phyloP scores from a whole-genome alignment of 64 coral and sea anemone genomes.

The Stichodactyla mertensii region DNA sequence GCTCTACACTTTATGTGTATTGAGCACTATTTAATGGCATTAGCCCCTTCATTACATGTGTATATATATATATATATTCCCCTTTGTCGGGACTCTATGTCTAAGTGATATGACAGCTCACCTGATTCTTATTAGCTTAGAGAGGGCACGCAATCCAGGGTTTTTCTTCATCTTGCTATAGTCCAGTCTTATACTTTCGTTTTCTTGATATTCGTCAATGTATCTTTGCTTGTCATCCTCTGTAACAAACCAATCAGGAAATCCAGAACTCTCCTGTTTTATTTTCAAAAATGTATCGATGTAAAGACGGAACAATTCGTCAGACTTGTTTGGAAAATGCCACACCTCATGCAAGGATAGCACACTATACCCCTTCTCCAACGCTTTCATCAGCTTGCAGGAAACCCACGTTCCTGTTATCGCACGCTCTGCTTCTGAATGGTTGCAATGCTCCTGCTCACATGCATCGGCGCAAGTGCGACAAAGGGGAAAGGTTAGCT shows the following conservation, averaged over 20 bases:
- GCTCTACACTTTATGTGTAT: too few relatives aligned
- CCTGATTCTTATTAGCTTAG: constrained; percentile 29
- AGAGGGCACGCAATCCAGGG: constrained; percentile 12
- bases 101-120: not conserved
- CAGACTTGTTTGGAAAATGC: not conserved
- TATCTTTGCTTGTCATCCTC: not conserved
- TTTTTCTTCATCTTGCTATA: not conserved
- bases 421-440: not conserved
- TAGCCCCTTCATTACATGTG: too few relatives aligned
- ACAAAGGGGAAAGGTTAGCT: constrained; percentile 29
- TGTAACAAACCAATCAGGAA: not conserved
- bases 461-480: constrained; percentile 13
- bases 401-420: not conserved
- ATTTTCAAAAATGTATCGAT: constrained; percentile 33
- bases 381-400: not conserved
- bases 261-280: constrained; percentile 19
- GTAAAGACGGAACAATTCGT: not conserved
- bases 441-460: not conserved
- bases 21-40: too few relatives aligned
- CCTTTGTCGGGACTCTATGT: not conserved
- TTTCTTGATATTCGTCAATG: not conserved
- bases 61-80: not conserved
- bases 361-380: not conserved
- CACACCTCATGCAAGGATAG: constrained; percentile 1
- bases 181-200: constrained; percentile 16